These are phyloP conservation scores for Halcyon malimbica DNA, from an alignment of 2,113 vertebrate species.

Conservation along the genomic window DNA sequence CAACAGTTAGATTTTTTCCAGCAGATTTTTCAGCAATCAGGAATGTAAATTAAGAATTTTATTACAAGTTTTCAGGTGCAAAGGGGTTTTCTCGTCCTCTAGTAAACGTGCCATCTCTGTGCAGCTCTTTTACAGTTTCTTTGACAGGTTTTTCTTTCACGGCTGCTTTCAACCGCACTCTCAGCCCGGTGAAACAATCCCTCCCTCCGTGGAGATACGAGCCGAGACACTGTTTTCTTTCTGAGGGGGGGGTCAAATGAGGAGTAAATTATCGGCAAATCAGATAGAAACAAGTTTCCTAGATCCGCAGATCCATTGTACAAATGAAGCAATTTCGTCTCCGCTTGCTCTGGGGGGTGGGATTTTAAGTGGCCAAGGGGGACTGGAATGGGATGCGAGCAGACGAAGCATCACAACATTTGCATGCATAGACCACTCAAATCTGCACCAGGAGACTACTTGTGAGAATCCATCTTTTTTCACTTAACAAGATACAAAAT, in stretches of 20 bases:
- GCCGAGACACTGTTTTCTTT: constrained; percentile 10
- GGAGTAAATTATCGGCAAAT: constrained; percentile 77
- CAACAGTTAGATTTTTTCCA: neutral
- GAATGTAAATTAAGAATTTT: neutral
- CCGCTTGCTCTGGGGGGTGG: constrained; percentile 56
- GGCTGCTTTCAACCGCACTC: constrained; percentile 44
- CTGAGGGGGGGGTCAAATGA: constrained; percentile 25
- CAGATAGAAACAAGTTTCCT: constrained; percentile 75
- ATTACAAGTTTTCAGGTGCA: constrained; percentile 24
- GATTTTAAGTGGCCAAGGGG: constrained; percentile 76
- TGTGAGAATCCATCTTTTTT: constrained; percentile 82
- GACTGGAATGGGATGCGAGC: constrained; percentile 68
- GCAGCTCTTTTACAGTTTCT: neutral
- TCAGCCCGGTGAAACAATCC: neutral
- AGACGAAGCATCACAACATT: constrained; percentile 72
- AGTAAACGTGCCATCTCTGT: constrained; percentile 29
- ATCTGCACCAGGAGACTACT: constrained; percentile 80
- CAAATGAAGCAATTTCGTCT: constrained; percentile 77
- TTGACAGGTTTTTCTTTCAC: neutral
- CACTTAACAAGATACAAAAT: constrained; percentile 85
- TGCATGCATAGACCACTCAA: constrained; percentile 74
- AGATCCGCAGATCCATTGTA: constrained; percentile 72
- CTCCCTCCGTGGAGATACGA: constrained; percentile 29
- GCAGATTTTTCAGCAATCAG: constrained; percentile 39
- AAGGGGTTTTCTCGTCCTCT: constrained; percentile 16